Evolutionary conservation across 2,797 vertebrate genomes (phyloP).

Genomic region (Gymnodraco acuticeps): DNA sequence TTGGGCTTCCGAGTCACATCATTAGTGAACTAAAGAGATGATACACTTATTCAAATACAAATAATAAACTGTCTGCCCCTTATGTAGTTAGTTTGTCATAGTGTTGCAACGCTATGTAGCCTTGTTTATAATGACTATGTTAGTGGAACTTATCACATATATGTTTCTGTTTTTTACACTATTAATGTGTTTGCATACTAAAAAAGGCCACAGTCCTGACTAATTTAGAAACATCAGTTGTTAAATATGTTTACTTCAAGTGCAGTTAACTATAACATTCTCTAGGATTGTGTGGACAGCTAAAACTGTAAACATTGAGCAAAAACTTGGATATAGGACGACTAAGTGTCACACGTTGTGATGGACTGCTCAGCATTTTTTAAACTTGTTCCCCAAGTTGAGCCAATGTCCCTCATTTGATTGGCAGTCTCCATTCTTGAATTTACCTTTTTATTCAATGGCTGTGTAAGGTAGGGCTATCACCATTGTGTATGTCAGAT

Average conservation of each 20-base stretch:
- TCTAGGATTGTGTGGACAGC: too few relatives aligned
- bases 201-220: background rate
- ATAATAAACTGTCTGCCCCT: background rate
- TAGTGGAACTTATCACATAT: background rate
- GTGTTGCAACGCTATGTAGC: background rate
- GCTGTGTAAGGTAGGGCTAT: too few relatives aligned
- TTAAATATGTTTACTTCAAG: background rate
- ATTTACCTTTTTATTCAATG: too few relatives aligned
- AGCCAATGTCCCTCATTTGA: too few relatives aligned
- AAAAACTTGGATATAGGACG: too few relatives aligned
- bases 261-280: background rate
- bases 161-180: background rate
- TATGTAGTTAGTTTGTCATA: background rate
- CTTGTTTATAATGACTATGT: background rate
- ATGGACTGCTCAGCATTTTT: too few relatives aligned
- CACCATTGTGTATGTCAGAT: too few relatives aligned
- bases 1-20: background rate
- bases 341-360: too few relatives aligned
- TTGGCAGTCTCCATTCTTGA: too few relatives aligned
- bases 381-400: too few relatives aligned
- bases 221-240: background rate
- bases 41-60: background rate
- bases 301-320: too few relatives aligned
- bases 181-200: background rate
- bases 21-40: conserved; percentile 8